Conservation (phyloP, 2,888 invertebrate species). For the Zelleria hepariella region DNA sequence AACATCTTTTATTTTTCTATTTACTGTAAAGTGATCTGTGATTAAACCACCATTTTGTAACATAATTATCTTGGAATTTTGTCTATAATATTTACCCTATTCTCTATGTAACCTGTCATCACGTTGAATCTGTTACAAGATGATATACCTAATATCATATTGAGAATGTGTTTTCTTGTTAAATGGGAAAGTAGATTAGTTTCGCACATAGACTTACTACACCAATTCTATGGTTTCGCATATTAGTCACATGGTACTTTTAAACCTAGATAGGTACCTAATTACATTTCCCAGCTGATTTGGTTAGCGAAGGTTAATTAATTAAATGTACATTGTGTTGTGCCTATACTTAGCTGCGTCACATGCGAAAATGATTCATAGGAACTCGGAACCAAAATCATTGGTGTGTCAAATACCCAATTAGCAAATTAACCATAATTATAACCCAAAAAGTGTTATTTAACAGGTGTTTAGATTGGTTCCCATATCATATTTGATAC, state of each 20-base stretch:
- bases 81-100: too few relatives aligned
- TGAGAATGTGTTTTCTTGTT: not conserved
- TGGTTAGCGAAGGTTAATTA: not conserved
- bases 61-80: not conserved
- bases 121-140: too few relatives aligned
- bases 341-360: not conserved
- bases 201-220: too few relatives aligned
- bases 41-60: not conserved
- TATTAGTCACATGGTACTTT: not conserved
- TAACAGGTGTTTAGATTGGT: not conserved
- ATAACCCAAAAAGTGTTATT: not conserved
- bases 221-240: too few relatives aligned
- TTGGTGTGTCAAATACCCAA: not conserved
- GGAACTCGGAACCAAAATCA: not conserved
- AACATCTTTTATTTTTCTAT: too few relatives aligned
- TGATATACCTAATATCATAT: too few relatives aligned
- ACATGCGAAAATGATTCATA: not conserved
- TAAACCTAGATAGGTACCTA: too few relatives aligned
- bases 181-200: not conserved
- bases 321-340: too few relatives aligned
- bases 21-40: not conserved
- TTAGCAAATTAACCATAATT: not conserved
- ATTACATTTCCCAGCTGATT: not conserved
- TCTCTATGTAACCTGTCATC: too few relatives aligned
- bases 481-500: not conserved